Conservation (phyloP, 1,140 invertebrate species). For the Oppia nitens region DNA sequence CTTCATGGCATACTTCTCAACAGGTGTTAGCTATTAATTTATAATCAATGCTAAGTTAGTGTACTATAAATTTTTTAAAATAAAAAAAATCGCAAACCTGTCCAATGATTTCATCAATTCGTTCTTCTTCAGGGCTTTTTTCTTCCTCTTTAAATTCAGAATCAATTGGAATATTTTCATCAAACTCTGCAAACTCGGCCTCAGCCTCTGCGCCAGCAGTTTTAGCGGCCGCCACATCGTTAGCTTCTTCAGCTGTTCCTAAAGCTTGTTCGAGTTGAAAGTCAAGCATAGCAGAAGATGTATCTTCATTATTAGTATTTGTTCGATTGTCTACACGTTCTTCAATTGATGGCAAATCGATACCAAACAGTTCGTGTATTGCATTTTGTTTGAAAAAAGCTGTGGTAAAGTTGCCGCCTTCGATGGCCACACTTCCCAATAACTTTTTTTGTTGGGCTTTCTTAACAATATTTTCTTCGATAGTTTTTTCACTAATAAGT, state of each 20-base stretch:
- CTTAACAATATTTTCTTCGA: constrained; percentile 98
- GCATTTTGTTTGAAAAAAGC: constrained; percentile 88
- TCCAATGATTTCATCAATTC: constrained; percentile 60
- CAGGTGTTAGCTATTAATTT: constrained; percentile 52
- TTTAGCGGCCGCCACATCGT: constrained; percentile 73
- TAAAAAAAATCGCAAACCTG: constrained; percentile 40
- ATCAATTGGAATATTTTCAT: constrained; percentile 83
- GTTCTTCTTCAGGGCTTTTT: constrained; percentile 55
- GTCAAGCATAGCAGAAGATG: neutral
- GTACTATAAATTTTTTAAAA: neutral
- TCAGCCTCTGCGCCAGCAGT: constrained; percentile 79
- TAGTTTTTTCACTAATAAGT: constrained; percentile 86
- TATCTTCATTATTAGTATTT: neutral
- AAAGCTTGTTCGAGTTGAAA: constrained; percentile 40
- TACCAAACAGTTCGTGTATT: constrained; percentile 77
- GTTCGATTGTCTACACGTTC: constrained; percentile 31
- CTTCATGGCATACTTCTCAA: constrained; percentile 82
- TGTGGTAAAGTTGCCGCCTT: constrained; percentile 96
- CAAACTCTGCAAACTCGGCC: constrained; percentile 86
- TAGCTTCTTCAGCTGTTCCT: constrained; percentile 81
- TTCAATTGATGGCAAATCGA: constrained; percentile 38
- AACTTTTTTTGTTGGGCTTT: constrained; percentile 96
- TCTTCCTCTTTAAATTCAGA: constrained; percentile 40
- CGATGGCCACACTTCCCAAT: constrained; percentile 91
- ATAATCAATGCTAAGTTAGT: constrained; percentile 5